These are phyloP conservation scores for Trachelus iudaicus DNA, from an alignment of 2,888 invertebrate genomes.

Conservation along the genomic window DNA sequence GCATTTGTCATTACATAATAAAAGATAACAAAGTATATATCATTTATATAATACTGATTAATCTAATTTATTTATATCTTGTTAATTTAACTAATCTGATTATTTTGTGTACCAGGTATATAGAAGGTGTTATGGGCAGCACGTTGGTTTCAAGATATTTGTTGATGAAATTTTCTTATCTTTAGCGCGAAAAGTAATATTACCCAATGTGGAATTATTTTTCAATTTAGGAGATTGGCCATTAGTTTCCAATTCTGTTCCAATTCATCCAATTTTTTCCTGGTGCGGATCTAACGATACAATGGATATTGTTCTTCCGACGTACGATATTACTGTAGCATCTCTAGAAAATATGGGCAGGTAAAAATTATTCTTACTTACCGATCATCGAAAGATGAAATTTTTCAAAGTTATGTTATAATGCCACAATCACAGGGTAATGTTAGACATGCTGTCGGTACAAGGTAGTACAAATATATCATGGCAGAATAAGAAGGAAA, in stretches of 20 bases:
- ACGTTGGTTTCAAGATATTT: conserved; percentile 97
- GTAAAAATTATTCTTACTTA: conserved; percentile 63
- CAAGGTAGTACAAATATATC: conserved; percentile 78
- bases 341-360: conserved; percentile 93
- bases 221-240: conserved; percentile 98
- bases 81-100: neutral
- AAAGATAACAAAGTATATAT: conserved; percentile 75
- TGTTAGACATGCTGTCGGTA: conserved; percentile 89
- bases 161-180: conserved; percentile 88
- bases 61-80: neutral
- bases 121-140: conserved; percentile 91
- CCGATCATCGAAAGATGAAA: neutral
- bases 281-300: conserved; percentile 94
- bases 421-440: conserved; percentile 73
- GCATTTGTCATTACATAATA: conserved; percentile 90
- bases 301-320: conserved; percentile 91
- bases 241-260: conserved; percentile 71
- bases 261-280: conserved; percentile 85
- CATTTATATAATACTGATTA: neutral
- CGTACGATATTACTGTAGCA: conserved; percentile 94
- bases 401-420: neutral
- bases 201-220: conserved; percentile 92
- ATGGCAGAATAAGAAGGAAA: conserved; percentile 81
- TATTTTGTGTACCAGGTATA: conserved; percentile 70
- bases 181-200: conserved; percentile 78